These are phyloP conservation scores for Delia radicum DNA, from an alignment of 1,140 invertebrate species.

Conservation along the genomic window DNA sequence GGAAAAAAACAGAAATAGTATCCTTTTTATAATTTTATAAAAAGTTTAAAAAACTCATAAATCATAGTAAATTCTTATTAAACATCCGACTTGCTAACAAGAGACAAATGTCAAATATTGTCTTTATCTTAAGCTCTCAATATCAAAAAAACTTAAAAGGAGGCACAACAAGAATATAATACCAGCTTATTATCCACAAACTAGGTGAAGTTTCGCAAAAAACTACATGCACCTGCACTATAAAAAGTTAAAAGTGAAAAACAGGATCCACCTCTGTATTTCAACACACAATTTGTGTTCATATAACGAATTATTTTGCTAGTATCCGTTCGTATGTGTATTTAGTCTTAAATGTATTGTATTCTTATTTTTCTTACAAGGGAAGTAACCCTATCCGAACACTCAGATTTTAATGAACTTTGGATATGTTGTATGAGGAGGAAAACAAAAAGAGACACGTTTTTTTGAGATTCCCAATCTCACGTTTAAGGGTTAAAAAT, in stretches of 20 bases:
- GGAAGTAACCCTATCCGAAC: too few relatives aligned
- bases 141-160: not conserved
- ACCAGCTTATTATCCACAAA: conserved; percentile 7
- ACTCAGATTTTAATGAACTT: too few relatives aligned
- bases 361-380: too few relatives aligned
- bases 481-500: too few relatives aligned
- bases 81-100: not conserved
- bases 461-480: too few relatives aligned
- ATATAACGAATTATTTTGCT: not conserved
- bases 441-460: too few relatives aligned
- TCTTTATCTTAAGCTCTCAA: conserved; percentile 22
- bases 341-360: too few relatives aligned
- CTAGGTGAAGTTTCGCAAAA: conserved; percentile 4
- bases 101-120: conserved; percentile 12
- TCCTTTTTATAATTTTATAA: not conserved
- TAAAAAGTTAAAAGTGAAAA: not conserved
- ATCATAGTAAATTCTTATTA: conserved; percentile 5
- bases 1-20: not conserved
- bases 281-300: not conserved
- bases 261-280: conserved; percentile 1
- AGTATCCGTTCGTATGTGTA: too few relatives aligned
- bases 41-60: conserved; percentile 21
- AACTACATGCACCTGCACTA: not conserved
- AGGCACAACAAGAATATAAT: not conserved
- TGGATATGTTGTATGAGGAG: too few relatives aligned